These are phyloP conservation scores for Orgyia antiqua DNA, from an alignment of 2,888 invertebrate genomes.

Conservation along the genomic window DNA sequence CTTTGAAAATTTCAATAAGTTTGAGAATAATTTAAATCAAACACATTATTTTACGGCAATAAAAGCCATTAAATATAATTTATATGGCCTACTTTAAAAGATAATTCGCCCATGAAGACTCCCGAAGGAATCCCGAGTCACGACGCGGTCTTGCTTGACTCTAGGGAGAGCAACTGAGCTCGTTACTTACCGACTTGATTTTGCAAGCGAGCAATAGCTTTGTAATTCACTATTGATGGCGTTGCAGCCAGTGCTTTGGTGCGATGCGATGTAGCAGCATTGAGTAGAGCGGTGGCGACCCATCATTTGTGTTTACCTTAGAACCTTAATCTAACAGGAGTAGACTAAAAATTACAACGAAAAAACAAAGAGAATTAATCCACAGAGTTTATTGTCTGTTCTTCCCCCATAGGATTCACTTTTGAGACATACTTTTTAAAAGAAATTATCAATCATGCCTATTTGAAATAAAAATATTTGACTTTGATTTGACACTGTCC, in stretches of 20 bases:
- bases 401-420: no score
- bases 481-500: no score
- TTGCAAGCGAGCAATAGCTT: constrained; percentile 62
- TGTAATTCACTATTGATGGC: constrained; percentile 64
- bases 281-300: constrained; percentile 20
- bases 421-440: no score
- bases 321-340: no score
- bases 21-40: constrained; percentile 40
- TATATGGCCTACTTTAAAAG: constrained; percentile 59
- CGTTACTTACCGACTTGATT: constrained; percentile 61
- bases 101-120: constrained; percentile 63
- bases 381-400: no score
- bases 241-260: constrained; percentile 37
- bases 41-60: constrained; percentile 54
- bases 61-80: constrained; percentile 62
- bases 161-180: constrained; percentile 49
- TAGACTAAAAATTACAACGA: no score
- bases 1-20: constrained; percentile 30
- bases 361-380: no score
- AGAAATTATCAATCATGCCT: no score
- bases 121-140: constrained; percentile 61
- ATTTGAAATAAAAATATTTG: no score
- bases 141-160: constrained; percentile 43
- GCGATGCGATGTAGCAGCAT: constrained; percentile 12
- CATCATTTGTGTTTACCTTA: constrained; percentile 60